Evolutionary conservation across 1,140 invertebrate species (phyloP).

Genomic region (Aphelenchoides fujianensis): DNA sequence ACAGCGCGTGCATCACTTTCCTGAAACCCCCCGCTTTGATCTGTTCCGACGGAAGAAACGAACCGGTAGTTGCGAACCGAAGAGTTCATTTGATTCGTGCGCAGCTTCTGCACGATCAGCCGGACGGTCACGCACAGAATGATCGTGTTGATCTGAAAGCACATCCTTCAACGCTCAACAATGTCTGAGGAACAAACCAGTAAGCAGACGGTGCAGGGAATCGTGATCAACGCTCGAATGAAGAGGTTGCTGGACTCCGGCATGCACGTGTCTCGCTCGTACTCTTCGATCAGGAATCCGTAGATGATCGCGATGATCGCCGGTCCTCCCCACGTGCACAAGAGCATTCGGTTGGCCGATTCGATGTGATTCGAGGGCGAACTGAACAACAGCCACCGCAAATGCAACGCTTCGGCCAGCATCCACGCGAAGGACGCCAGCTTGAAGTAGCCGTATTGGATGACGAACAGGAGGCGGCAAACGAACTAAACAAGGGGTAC

Average conservation of each 20-base stretch:
- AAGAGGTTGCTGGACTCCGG: not conserved
- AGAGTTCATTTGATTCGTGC: not conserved
- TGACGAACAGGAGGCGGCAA: constrained; percentile 57
- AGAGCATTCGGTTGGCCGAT: constrained; percentile 1
- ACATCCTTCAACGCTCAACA: not conserved
- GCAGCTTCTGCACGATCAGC: not conserved
- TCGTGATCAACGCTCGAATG: not conserved
- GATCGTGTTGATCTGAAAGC: not conserved
- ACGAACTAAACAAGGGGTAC: constrained; percentile 43
- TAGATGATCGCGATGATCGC: constrained; percentile 4
- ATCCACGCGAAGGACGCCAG: constrained; percentile 63
- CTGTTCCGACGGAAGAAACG: not conserved
- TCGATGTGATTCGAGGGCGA: not conserved
- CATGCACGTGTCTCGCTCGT: not conserved
- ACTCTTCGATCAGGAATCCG: not conserved
- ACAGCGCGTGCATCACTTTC: constrained; percentile 7
- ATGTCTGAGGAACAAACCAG: not conserved
- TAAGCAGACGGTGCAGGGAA: not conserved
- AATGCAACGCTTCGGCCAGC: constrained; percentile 67
- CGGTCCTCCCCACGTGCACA: constrained; percentile 6
- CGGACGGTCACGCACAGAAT: not conserved
- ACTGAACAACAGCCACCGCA: constrained; percentile 65
- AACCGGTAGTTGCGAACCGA: not conserved
- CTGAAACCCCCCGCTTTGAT: constrained; percentile 14
- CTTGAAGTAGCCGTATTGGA: constrained; percentile 50